Percentiles rank a stretch among this genome's conserved stretches.
Conservation (phyloP, 2,888 invertebrate genomes). For the Tromatobia lineatoria region DNA sequence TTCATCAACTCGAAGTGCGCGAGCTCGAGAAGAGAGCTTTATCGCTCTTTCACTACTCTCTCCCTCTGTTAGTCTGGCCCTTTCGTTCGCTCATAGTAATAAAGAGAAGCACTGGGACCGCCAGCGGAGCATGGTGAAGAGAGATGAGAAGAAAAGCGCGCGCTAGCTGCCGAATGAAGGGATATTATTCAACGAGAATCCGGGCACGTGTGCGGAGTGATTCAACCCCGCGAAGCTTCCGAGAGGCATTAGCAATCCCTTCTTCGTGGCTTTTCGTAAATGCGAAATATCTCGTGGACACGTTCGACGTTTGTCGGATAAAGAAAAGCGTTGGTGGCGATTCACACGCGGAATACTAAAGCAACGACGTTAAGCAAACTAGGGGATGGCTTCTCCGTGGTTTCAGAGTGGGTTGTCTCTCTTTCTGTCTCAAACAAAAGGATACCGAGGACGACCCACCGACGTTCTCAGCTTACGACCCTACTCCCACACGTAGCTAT, state of each 20-base stretch:
- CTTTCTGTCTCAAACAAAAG: slow-evolving; percentile 31
- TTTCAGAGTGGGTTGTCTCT: slow-evolving; percentile 21
- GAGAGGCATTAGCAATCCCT: slow-evolving; percentile 19
- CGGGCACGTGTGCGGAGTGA: slow-evolving; percentile 17
- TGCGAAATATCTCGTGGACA: slow-evolving; percentile 25
- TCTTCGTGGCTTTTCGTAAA: slow-evolving; percentile 21
- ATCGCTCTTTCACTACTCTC: not conserved
- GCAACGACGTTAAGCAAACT: slow-evolving; percentile 35
- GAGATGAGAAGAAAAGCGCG: slow-evolving; percentile 31
- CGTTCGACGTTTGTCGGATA: slow-evolving; percentile 36
- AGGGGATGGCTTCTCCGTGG: not conserved
- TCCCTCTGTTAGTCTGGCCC: slow-evolving; percentile 6
- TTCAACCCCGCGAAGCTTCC: slow-evolving; percentile 14
- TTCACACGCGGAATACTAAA: slow-evolving; percentile 40
- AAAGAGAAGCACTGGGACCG: slow-evolving; percentile 8
- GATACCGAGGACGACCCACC: slow-evolving; percentile 42
- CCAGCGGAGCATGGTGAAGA: slow-evolving; percentile 1
- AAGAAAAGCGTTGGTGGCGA: not conserved
- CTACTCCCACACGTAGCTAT: slow-evolving; percentile 72
- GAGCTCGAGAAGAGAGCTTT: slow-evolving; percentile 15
- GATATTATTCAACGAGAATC: slow-evolving; percentile 38
- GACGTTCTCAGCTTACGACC: slow-evolving; percentile 22
- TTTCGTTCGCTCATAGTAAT: slow-evolving; percentile 44
- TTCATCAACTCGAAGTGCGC: slow-evolving; percentile 73
- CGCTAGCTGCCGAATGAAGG: slow-evolving; percentile 25